Base-by-base conservation (phyloP, 2,888 invertebrate species). In the Pyrochroa serraticornis region DNA sequence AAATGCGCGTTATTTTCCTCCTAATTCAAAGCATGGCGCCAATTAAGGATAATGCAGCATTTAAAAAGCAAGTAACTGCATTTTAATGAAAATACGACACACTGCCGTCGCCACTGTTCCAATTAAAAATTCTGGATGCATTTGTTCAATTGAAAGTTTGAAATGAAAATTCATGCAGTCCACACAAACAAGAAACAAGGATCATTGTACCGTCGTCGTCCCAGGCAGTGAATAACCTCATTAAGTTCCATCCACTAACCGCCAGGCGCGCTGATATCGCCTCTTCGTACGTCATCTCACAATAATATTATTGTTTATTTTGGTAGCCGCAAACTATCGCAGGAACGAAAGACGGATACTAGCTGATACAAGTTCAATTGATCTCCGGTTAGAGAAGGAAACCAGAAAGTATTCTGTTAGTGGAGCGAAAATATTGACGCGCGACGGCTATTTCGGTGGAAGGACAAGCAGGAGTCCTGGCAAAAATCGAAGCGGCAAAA, bases 211-310 rank as follows among this genome's bases (percentile, higher is more conserved):
- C 47, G 52, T 47, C 46, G 52, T 58, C 14, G 42, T n/a, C n/a
- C n/a, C 34, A 52, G 35, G 47, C 57, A 58, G 57, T 58, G 57
- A 58, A 58, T 58, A 58, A 58, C 57, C 57, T 58, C 57, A 58
- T 58, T 47, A 52, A 42, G 51, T 58, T 51, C 51, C 51, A 43
- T 58, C 56, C 49, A 41, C 41, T 56, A 43, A 47, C 47, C 57
- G 41, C 51, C 22, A 58, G 56, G 50, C 57, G 51, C 57, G 51
- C 51, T 58, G 47, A 47, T 58, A 58, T 52, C 57, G 57, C 42
- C 47, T 32, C 47, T 36, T 46, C 43, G 32, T 57, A 51, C 42
- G 45, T 57, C 45, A 58, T 30, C 47, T 39, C 41, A 51, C 51
- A 58, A 58, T 51, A 58, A 58, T 58, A 58, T 58, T 47, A 46